These are phyloP conservation scores for Microctonus brassicae DNA, from an alignment of 2,888 invertebrate genomes.

Conservation along the genomic window DNA sequence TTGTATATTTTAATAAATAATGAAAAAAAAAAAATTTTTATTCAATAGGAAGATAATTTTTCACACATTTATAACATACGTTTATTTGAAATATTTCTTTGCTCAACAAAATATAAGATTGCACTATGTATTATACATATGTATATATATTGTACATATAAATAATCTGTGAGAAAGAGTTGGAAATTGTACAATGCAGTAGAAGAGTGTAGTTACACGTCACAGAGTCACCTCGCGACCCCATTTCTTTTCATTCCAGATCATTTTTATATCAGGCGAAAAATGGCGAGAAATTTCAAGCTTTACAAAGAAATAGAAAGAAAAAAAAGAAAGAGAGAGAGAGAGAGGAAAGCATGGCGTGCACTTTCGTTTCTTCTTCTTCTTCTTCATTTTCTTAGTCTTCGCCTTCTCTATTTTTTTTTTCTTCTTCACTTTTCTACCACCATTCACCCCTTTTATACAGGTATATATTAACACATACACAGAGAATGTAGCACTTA, in stretches of 20 bases:
- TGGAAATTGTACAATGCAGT: conserved; percentile 6
- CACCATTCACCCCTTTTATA: not conserved
- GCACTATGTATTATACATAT: not conserved
- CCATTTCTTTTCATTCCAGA: conserved; percentile 25
- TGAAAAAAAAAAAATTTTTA: not conserved
- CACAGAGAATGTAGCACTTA: conserved; percentile 5
- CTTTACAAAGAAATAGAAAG: not conserved
- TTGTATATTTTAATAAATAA: not conserved
- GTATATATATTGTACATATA: not conserved
- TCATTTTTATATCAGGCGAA: conserved; percentile 27
- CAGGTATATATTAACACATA: too few relatives aligned
- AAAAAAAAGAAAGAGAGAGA: not conserved
- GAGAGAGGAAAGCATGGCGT: conserved; percentile 9
- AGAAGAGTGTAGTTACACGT: conserved; percentile 4
- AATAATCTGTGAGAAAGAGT: conserved; percentile 7
- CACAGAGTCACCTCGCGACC: conserved; percentile 15
- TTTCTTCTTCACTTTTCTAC: not conserved
- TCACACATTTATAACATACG: not conserved
- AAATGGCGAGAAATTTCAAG: conserved; percentile 32
- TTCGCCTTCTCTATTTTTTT: conserved; percentile 10
- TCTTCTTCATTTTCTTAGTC: not conserved
- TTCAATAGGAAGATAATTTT: not conserved
- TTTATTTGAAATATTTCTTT: not conserved
- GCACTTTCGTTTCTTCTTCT: conserved; percentile 6
- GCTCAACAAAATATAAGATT: not conserved